phyloP scores from a whole-genome alignment of 2,888 invertebrate species.

The Timema cristinae region DNA sequence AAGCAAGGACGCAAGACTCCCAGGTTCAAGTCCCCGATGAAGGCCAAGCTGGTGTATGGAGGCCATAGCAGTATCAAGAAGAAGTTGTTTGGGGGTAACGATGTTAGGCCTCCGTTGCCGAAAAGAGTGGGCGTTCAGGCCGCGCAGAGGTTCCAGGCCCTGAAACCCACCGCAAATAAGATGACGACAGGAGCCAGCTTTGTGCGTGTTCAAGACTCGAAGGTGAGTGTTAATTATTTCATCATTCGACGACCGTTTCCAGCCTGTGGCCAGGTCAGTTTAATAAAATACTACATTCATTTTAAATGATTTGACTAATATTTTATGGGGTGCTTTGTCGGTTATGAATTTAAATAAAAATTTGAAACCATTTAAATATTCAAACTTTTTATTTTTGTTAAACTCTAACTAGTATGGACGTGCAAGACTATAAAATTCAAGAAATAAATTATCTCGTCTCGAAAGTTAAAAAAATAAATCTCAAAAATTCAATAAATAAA shows the following conservation, averaged over 20 bases:
- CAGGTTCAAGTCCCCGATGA: constrained; percentile 9
- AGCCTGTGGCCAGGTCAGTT: too few relatives aligned
- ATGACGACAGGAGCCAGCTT: constrained; percentile 29
- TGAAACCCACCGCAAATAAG: constrained; percentile 23
- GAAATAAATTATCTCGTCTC: too few relatives aligned
- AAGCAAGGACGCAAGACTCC: constrained; percentile 6
- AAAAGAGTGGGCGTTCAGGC: neutral
- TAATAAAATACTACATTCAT: too few relatives aligned
- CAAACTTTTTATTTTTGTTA: too few relatives aligned
- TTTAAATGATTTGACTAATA: too few relatives aligned
- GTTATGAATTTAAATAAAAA: too few relatives aligned
- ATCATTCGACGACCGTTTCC: neutral
- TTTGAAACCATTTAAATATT: too few relatives aligned
- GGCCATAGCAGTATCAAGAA: constrained; percentile 21
- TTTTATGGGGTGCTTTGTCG: too few relatives aligned
- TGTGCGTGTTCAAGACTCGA: constrained; percentile 35
- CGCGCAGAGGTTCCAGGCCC: constrained; percentile 28
- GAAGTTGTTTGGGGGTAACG: constrained; percentile 23
- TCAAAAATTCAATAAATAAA: too few relatives aligned
- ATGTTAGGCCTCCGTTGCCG: neutral
- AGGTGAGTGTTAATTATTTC: constrained; percentile 27
- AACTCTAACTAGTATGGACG: too few relatives aligned
- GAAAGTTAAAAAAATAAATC: too few relatives aligned
- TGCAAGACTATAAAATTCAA: too few relatives aligned
- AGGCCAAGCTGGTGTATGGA: neutral